A percentile compares a stretch with the other conserved stretches of the same genome.
phyloP scores from a whole-genome alignment of 2,113 vertebrate genomes.

The western clawed frog (Xenopus tropicalis) region DNA sequence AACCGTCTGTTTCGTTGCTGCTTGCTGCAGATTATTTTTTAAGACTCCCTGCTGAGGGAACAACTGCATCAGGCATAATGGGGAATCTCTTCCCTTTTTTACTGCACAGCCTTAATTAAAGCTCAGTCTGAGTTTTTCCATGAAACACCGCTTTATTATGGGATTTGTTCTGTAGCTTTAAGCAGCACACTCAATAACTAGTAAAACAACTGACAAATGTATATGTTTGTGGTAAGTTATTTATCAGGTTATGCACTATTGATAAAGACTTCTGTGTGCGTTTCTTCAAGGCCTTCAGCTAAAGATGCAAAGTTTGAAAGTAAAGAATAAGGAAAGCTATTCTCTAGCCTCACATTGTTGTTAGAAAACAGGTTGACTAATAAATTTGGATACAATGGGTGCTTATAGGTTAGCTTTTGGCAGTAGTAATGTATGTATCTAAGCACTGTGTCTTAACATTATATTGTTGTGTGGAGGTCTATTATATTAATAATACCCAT shows the following conservation, averaged over 20 bases:
- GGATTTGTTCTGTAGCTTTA: constrained; percentile 35
- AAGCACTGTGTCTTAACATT: too few species aligned
- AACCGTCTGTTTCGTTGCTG: constrained; percentile 35
- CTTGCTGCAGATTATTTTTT: constrained; percentile 40
- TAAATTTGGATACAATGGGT: too few species aligned
- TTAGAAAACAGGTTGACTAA: too few species aligned
- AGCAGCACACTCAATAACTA: constrained; percentile 27
- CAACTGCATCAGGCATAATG: constrained; percentile 47
- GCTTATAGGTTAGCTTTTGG: too few species aligned
- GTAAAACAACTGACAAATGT: not conserved
- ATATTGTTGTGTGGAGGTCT: too few species aligned
- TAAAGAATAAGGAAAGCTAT: too few species aligned
- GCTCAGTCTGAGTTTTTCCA: constrained; percentile 48
- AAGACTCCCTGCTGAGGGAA: constrained; percentile 38
- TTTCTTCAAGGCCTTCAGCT: not conserved
- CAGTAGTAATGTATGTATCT: too few species aligned
- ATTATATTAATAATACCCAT: too few species aligned
- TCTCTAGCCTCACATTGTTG: too few species aligned
- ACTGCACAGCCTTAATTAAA: constrained; percentile 50
- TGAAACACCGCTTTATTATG: constrained; percentile 2
- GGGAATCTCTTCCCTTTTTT: constrained; percentile 40
- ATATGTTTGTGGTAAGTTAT: constrained; percentile 34
- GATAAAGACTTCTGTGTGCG: not conserved
- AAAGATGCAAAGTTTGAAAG: not conserved
- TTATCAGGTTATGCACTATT: not conserved